Base-by-base conservation (phyloP, 2,113 vertebrate genomes). In the Neodon shergylaensis region DNA sequence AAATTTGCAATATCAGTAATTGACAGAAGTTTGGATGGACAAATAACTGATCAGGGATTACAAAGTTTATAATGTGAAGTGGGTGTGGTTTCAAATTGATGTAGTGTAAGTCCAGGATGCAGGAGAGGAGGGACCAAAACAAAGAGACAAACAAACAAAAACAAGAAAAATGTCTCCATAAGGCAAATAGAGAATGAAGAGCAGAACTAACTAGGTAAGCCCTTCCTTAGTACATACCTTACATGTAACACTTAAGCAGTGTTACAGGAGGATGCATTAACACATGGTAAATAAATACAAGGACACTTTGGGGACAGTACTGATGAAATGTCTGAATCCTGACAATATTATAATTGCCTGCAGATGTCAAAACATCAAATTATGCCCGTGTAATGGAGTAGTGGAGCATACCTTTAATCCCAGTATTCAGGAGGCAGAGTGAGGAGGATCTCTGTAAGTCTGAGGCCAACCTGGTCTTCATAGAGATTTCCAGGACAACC, bases 311-410 rank as follows among this genome's bases (percentile, higher is more conserved):
- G 19, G 14, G 11, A 36, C 9, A 10, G 5, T 58, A 17, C 16
- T 72, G 28, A 91, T 85, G 47, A 84, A 81, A 92, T 81, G 82
- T 76, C 72, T 61, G 58, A 22, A 68, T 17, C 39, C 61, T 42
- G 36, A 79, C 42, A 61, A 81, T 44, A 58, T 90, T 87, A 85
- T 24, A 95, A 44, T 24, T 83, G 36, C 81, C 49, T 77, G 5
- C 12, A 86, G 54, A 91, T 84, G 52, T 47, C 78, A 96, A 96
- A 95, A 90, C 16, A 92, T 0, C 24, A 81, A 47, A 52, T 39
- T 79, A 19, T 47, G 10, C 73, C 73, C 26, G 10, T 44, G 11
- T 44, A 42, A 10, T 47, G 74, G 24, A 47, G 11, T 44, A 42
- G 21, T 47, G 74, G 24, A 47, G 74, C 44, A 76, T 44, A 74